Percentiles rank a stretch among this genome's conserved stretches.
Conservation (phyloP, 2,113 vertebrate species). For the Choloepus hoffmanni region DNA sequence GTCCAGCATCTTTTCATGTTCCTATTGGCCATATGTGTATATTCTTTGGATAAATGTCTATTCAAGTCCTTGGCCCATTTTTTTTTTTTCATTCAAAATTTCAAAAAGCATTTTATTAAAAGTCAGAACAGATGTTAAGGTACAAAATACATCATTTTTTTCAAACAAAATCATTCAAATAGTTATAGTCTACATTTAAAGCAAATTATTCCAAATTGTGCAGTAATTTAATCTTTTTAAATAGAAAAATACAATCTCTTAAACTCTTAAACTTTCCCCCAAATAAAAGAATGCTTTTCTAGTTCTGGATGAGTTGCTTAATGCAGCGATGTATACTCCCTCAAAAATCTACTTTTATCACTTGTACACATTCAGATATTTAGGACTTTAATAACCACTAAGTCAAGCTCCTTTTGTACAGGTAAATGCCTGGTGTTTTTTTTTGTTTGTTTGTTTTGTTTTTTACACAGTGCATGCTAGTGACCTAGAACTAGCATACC, state of each 20-base stretch:
- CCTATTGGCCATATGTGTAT: too few relatives aligned
- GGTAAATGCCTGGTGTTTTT: too few relatives aligned
- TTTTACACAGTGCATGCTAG: too few relatives aligned
- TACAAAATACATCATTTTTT: conserved; percentile 77
- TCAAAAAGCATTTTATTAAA: conserved; percentile 79
- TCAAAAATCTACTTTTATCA: conserved; percentile 49
- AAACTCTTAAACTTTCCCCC: conserved; percentile 48
- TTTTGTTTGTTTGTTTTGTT: neutral
- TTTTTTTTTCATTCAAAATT: conserved; percentile 19
- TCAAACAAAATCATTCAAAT: conserved; percentile 67
- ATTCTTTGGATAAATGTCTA: too few relatives aligned
- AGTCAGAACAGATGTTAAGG: conserved; percentile 79
- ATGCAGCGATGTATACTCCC: conserved; percentile 30
- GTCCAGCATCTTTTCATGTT: too few relatives aligned
- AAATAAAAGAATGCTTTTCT: neutral
- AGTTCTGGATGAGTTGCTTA: neutral
- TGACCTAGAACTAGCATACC: neutral
- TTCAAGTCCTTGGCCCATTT: too few relatives aligned
- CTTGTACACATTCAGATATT: neutral
- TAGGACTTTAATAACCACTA: neutral
- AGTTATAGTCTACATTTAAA: conserved; percentile 50
- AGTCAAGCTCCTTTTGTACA: too few relatives aligned
- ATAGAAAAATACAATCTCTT: conserved; percentile 74
- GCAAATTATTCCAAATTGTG: neutral
- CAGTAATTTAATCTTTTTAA: too few relatives aligned